Percentiles rank a stretch among this genome's conserved stretches.
phyloP scores from a whole-genome alignment of 2,113 vertebrate species.

The Eptatretus burgeri region DNA sequence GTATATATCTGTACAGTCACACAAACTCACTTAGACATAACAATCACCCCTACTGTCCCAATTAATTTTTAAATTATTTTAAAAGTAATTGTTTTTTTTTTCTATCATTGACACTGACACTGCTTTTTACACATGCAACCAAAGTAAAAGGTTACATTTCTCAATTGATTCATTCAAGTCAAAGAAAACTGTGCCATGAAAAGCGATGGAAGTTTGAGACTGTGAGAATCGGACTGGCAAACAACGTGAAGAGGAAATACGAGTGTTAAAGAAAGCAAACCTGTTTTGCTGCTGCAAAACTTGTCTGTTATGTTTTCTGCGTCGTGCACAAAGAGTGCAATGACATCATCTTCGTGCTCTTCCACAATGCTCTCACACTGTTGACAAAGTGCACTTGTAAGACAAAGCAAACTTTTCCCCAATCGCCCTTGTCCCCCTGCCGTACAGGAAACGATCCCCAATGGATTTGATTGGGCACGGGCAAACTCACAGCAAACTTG shows the following conservation, averaged over 20 bases:
- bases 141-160: too few relatives aligned
- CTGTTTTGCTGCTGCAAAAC: slow-evolving; percentile 73
- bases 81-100: too few relatives aligned
- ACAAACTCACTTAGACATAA: too few relatives aligned
- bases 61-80: too few relatives aligned
- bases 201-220: too few relatives aligned
- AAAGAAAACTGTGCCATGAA: not conserved
- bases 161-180: not conserved
- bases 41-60: too few relatives aligned
- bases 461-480: not conserved
- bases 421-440: not conserved
- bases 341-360: slow-evolving; percentile 68
- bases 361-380: slow-evolving; percentile 81
- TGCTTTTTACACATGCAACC: too few relatives aligned
- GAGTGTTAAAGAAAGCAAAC: slow-evolving; percentile 14
- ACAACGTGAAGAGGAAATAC: too few relatives aligned
- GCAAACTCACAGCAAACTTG: slow-evolving; percentile 41
- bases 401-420: not conserved
- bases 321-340: slow-evolving; percentile 65
- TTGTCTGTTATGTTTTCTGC: slow-evolving; percentile 62
- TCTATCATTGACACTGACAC: too few relatives aligned
- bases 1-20: too few relatives aligned
- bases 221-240: too few relatives aligned
- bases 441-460: not conserved
- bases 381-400: not conserved